A percentile compares a stretch with the other conserved stretches of the same genome.
phyloP scores from a whole-genome alignment of 1,140 invertebrate species.

The Lineus longissimus region DNA sequence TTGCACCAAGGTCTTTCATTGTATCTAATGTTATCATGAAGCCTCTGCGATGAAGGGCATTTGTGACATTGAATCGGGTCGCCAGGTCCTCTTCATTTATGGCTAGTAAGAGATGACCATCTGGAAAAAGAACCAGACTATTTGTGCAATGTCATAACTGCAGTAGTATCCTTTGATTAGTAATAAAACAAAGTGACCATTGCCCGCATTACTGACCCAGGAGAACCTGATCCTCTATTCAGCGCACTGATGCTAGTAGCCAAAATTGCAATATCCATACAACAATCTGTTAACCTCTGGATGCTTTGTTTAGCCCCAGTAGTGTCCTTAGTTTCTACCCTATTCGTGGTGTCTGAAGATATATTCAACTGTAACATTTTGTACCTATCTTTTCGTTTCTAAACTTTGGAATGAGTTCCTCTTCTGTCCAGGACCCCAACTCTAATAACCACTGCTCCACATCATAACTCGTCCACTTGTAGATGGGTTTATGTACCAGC shows the following conservation, averaged over 20 bases:
- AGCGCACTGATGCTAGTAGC: too few species aligned
- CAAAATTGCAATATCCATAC: too few species aligned
- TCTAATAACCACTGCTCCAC: slow-evolving; percentile 34
- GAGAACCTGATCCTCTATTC: too few species aligned
- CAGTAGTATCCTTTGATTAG: too few species aligned
- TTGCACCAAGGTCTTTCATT: slow-evolving; percentile 28
- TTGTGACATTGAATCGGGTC: slow-evolving; percentile 28
- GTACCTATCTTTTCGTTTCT: slow-evolving; percentile 30
- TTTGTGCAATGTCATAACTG: neutral
- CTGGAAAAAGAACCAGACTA: slow-evolving; percentile 19
- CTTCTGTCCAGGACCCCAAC: slow-evolving; percentile 32
- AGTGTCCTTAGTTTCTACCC: too few species aligned
- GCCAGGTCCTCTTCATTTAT: slow-evolving; percentile 27
- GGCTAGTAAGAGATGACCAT: slow-evolving; percentile 31
- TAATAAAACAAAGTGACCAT: too few species aligned
- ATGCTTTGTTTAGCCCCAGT: too few species aligned
- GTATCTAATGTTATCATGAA: slow-evolving; percentile 26
- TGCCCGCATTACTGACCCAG: too few species aligned
- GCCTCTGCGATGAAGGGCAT: slow-evolving; percentile 29
- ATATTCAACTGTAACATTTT: too few species aligned
- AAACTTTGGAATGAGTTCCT: slow-evolving; percentile 21
- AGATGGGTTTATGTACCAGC: slow-evolving; percentile 34
- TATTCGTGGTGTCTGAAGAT: too few species aligned
- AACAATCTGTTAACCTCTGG: too few species aligned
- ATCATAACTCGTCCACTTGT: slow-evolving; percentile 32